Base-by-base conservation (phyloP, 2,888 invertebrate species). In the Notocelia uddmanniana region DNA sequence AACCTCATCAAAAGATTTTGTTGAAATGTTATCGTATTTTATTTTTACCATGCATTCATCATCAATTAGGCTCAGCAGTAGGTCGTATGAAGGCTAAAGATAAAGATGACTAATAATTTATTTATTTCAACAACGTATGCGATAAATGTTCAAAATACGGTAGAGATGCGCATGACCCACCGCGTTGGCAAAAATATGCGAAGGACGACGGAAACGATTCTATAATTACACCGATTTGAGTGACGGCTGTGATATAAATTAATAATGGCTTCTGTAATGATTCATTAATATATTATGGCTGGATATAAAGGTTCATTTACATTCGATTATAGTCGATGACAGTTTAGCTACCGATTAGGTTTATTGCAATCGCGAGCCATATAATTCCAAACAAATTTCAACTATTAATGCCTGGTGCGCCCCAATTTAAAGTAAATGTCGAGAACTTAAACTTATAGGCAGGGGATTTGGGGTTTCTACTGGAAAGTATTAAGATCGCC, bases 151-250 rank as follows among this genome's bases (percentile, higher is more conserved):
- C 9, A 18, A 37, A 58, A 58, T 55, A n/a, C 54, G 11, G 26
- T 19, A 37, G 48, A 68, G 50, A 54, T 68, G 2, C 21, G 59
- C 50, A 45, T 9, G 41, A 60, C 21, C 76, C 78, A 80, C 75
- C 79, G 81, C 64, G 81, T 81, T n/a, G 81, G 81, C 78, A 74
- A 75, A 77, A 80, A 81, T 75, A 80, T 81, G 78, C 76, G 76
- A 80, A 80, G 80, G 81, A 81, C 81, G 76, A 68, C 79, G 82
- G 83, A 81, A 81, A 79, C 79, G 76, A 72, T 74, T 77, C 26
- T n/a, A 54, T 76, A 76, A 80, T 64, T 76, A 76, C 63, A 69
- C 73, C 66, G 74, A 72, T 78, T 77, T 76, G 79, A 76, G 76
- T 73, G 59, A 76, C 75, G 76, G 45, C 75, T 79, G 80, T 79